Evolutionary conservation across 2,113 vertebrate genomes (phyloP).

Genomic region (Eudyptes chrysolophus): DNA sequence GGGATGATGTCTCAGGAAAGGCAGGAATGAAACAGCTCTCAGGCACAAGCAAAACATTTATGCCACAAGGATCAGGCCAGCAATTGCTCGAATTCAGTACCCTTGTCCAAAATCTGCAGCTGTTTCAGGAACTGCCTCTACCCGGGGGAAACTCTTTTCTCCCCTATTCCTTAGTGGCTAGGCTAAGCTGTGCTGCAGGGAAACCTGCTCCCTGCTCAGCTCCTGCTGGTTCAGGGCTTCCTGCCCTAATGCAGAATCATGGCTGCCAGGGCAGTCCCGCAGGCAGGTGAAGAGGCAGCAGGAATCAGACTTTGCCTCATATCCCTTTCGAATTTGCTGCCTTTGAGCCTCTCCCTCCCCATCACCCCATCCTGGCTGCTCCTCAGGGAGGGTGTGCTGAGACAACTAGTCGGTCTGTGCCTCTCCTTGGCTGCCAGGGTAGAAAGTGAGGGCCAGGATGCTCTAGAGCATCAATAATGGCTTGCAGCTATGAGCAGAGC

Average conservation of each 20-base stretch:
- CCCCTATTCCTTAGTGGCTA: not conserved
- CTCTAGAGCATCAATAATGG: not conserved
- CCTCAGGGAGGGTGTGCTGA: not conserved
- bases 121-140: not conserved
- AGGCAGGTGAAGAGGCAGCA: fast-evolving
- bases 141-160: not conserved
- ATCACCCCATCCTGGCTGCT: not conserved
- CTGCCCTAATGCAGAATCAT: not conserved
- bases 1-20: not conserved
- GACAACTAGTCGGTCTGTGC: not conserved
- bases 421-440: not conserved
- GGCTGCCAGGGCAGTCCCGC: not conserved
- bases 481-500: not conserved
- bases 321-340: not conserved
- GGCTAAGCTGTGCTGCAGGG: not conserved
- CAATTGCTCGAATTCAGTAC: not conserved
- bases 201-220: constrained; percentile 28
- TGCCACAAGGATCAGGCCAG: not conserved
- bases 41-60: not conserved
- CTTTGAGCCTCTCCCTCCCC: not conserved
- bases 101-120: not conserved
- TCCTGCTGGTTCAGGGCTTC: not conserved
- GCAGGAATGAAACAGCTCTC: not conserved
- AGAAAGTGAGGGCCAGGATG: not conserved
- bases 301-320: not conserved